Evolutionary conservation across 2,888 invertebrate species (phyloP).

Genomic region (Deilephila porcellus): DNA sequence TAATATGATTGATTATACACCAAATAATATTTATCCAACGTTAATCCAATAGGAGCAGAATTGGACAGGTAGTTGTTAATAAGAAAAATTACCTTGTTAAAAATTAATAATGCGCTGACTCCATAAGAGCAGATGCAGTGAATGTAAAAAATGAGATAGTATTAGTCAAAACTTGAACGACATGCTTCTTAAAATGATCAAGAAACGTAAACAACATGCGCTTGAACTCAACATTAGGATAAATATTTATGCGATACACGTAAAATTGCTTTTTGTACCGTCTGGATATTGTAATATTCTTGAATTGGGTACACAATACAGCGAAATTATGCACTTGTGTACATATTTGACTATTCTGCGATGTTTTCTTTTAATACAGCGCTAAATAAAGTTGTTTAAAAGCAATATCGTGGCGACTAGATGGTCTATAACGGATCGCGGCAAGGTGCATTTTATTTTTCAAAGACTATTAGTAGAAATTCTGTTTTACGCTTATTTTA

Average conservation of each 20-base stretch:
- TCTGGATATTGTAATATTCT: constrained; percentile 18
- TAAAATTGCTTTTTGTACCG: constrained; percentile 22
- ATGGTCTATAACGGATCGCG: no score
- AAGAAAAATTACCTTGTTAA: no score
- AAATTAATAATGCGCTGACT: no score
- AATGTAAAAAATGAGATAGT: background rate
- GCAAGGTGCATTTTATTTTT: no score
- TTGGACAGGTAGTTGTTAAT: no score
- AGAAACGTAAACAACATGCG: background rate
- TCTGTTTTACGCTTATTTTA: no score
- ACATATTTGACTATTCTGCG: background rate
- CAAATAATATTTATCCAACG: no score
- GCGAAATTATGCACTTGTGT: background rate
- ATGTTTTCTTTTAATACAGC: background rate
- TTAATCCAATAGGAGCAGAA: no score
- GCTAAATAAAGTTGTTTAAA: background rate
- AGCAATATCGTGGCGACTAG: no score
- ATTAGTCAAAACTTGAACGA: background rate
- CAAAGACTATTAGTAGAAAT: no score
- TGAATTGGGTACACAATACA: constrained; percentile 30
- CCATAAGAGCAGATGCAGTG: no score
- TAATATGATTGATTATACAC: no score
- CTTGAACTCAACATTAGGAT: background rate
- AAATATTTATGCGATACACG: constrained; percentile 22
- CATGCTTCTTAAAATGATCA: background rate